A percentile compares a stretch with the other conserved stretches of the same genome.
Conservation (phyloP, 30 jellyfish, hydroid and myxozoan genomes). For the Chironex yamaguchii region DNA sequence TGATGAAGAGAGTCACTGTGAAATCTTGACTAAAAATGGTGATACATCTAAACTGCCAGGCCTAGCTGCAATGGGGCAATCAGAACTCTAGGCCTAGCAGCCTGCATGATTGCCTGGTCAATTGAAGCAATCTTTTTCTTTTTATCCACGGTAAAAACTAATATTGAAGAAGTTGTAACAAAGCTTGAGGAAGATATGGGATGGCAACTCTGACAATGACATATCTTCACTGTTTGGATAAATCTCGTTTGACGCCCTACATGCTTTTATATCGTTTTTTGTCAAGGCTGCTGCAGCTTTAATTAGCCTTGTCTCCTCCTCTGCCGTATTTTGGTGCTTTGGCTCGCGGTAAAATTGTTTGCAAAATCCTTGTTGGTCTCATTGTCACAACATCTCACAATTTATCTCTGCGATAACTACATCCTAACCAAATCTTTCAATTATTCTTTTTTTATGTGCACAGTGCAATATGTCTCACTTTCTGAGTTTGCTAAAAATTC, state of each 20-base stretch:
- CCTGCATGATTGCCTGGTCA: neutral
- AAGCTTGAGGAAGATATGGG: constrained; percentile 10
- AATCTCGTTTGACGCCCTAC: neutral
- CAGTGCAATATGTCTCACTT: no score
- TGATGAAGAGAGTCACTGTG: constrained; percentile 23
- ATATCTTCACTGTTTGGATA: constrained; percentile 36
- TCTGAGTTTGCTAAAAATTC: neutral
- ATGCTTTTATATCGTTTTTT: constrained; percentile 18
- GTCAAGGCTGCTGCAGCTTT: constrained; percentile 57
- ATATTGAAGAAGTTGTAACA: constrained; percentile 1
- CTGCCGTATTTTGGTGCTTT: constrained; percentile 2
- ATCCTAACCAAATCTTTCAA: constrained; percentile 20
- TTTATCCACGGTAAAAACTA: neutral
- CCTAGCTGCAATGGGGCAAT: constrained; percentile 34
- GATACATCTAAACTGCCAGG: constrained; percentile 6
- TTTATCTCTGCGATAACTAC: neutral
- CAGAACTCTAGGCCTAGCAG: constrained; percentile 33
- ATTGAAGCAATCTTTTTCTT: neutral
- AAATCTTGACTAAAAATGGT: constrained; percentile 6
- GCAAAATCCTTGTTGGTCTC: constrained; percentile 9
- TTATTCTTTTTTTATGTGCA: neutral
- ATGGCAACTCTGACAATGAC: neutral
- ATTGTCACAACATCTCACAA: constrained; percentile 40
- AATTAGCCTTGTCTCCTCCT: constrained; percentile 8
- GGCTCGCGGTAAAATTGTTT: constrained; percentile 6